These are phyloP conservation scores for Cataglyphis livida DNA, from an alignment of 2,888 invertebrate genomes.

Conservation along the genomic window DNA sequence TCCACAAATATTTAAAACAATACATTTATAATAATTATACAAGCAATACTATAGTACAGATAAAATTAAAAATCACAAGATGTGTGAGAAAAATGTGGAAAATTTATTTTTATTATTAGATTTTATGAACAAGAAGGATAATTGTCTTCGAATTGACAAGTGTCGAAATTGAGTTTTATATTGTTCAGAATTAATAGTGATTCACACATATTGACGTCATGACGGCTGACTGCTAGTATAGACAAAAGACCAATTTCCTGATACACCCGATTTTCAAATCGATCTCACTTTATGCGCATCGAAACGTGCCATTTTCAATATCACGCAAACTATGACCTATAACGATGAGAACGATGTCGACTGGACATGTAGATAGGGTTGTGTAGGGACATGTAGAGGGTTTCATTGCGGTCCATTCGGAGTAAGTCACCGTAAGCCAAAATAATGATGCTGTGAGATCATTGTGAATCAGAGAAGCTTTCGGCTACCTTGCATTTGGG, in stretches of 20 bases:
- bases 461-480: slow-evolving; percentile 21
- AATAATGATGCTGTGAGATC: slow-evolving; percentile 40
- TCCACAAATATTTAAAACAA: background rate
- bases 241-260: slow-evolving; percentile 49
- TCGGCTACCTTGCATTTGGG: slow-evolving; percentile 14
- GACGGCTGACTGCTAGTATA: background rate
- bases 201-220: slow-evolving; percentile 7
- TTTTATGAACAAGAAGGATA: background rate
- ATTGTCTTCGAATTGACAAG: background rate
- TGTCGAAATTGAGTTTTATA: background rate
- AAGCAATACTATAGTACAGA: background rate
- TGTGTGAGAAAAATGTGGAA: background rate
- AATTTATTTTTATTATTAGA: slow-evolving; percentile 11
- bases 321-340: slow-evolving; percentile 54
- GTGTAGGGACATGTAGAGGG: background rate
- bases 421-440: slow-evolving; percentile 40
- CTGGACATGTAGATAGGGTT: slow-evolving; percentile 13
- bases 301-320: slow-evolving; percentile 37
- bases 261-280: slow-evolving; percentile 52
- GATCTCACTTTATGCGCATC: slow-evolving; percentile 40
- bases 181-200: slow-evolving; percentile 24
- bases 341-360: slow-evolving; percentile 41
- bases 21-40: background rate
- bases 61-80: background rate
- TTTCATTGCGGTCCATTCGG: slow-evolving; percentile 20